phyloP scores from a whole-genome alignment of 2,797 vertebrate species.

The Poliocrania exsul region DNA sequence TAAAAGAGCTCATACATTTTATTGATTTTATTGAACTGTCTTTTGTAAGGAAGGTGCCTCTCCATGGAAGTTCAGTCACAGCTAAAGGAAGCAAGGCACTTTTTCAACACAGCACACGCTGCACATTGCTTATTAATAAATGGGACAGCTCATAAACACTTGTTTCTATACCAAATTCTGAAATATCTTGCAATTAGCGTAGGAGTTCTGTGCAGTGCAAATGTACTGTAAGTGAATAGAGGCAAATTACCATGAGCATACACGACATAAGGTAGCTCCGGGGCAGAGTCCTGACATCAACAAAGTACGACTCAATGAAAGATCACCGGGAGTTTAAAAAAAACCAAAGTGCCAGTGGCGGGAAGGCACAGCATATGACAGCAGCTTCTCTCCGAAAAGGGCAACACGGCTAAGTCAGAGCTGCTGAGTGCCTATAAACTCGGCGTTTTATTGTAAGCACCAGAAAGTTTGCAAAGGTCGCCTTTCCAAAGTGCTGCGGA shows the following conservation, averaged over 20 bases:
- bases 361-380: background rate
- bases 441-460: background rate
- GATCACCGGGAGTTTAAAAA: background rate
- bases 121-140: background rate
- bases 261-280: rapidly evolving
- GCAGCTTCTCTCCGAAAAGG: background rate
- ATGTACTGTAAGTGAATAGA: background rate
- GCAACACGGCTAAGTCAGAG: background rate
- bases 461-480: background rate
- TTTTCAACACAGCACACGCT: background rate
- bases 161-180: background rate
- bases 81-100: background rate
- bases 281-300: background rate
- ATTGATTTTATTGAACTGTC: background rate
- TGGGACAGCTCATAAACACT: background rate
- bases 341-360: background rate
- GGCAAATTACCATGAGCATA: background rate
- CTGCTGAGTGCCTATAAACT: background rate
- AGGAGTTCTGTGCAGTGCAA: background rate
- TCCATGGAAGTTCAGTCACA: background rate
- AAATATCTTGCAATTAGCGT: background rate
- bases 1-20: background rate
- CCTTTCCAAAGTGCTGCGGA: background rate
- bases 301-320: background rate
- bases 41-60: background rate